Conservation (phyloP, 2,888 invertebrate species). For the Clusia tigrina region DNA sequence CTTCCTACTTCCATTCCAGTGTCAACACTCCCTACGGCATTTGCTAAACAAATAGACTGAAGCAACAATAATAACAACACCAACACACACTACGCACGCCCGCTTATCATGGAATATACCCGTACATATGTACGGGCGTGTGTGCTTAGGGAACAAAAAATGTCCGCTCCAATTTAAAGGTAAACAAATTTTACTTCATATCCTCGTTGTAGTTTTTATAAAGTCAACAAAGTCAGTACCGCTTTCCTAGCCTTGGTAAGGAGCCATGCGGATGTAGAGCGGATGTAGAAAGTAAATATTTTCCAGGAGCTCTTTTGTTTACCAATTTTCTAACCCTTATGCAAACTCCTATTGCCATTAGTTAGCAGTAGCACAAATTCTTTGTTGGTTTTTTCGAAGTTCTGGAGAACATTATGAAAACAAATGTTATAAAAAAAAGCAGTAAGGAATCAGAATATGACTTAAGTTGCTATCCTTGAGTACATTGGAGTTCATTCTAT, state of each 20-base stretch:
- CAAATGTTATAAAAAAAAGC: no score
- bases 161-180: conserved; percentile 11
- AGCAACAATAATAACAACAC: not conserved
- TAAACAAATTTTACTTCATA: conserved; percentile 15
- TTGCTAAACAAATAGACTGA: not conserved
- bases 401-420: no score
- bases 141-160: conserved; percentile 1
- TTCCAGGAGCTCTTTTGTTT: no score
- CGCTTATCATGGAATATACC: not conserved
- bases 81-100: not conserved
- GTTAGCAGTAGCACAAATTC: no score
- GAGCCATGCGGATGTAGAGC: no score
- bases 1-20: not conserved
- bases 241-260: not conserved
- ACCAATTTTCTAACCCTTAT: no score
- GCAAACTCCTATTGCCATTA: no score
- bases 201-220: conserved; percentile 2
- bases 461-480: no score
- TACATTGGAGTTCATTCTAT: no score
- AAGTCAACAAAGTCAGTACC: not conserved
- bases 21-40: conserved; percentile 1
- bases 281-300: no score
- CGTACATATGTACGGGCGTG: conserved; percentile 3
- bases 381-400: no score
- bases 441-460: no score